phyloP scores from a whole-genome alignment of 2,797 vertebrate species.

The Pipistrellus pipistrellus region DNA sequence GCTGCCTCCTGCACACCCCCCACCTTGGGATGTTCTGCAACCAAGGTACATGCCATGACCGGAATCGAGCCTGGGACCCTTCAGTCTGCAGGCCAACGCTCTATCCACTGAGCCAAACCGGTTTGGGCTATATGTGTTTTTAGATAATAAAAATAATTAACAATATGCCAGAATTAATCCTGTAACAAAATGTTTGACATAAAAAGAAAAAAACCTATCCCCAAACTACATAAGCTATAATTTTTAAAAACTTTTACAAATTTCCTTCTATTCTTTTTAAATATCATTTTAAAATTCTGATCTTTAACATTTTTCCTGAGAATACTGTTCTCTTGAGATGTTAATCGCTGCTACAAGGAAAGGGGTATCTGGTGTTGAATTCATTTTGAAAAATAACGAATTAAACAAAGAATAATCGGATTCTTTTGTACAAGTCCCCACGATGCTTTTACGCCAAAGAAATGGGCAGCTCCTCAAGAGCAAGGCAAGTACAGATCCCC shows the following conservation, averaged over 20 bases:
- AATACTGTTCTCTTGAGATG: background rate
- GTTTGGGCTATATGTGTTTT: background rate
- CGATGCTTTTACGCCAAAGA: background rate
- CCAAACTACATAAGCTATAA: background rate
- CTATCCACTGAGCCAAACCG: too few relatives aligned
- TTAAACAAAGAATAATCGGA: background rate
- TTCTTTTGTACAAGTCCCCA: background rate
- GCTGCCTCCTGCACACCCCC: too few relatives aligned
- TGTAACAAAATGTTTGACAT: background rate
- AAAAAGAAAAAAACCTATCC: background rate
- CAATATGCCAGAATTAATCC: background rate
- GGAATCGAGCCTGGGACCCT: too few relatives aligned
- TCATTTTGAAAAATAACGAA: background rate
- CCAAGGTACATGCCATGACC: too few relatives aligned
- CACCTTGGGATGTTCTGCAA: too few relatives aligned
- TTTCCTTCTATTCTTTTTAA: background rate
- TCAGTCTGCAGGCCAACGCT: too few relatives aligned
- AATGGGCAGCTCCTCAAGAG: background rate
- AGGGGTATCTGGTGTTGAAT: background rate
- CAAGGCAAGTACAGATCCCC: background rate
- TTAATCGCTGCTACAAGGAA: background rate
- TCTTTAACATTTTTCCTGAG: background rate
- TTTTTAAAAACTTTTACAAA: background rate
- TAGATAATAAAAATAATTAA: background rate
- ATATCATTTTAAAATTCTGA: background rate